Percentiles rank a stretch among this genome's conserved stretches.
These are phyloP conservation scores for Porites divaricata DNA, from an alignment of 92 coral and sea anemone genomes.

Conservation along the genomic window DNA sequence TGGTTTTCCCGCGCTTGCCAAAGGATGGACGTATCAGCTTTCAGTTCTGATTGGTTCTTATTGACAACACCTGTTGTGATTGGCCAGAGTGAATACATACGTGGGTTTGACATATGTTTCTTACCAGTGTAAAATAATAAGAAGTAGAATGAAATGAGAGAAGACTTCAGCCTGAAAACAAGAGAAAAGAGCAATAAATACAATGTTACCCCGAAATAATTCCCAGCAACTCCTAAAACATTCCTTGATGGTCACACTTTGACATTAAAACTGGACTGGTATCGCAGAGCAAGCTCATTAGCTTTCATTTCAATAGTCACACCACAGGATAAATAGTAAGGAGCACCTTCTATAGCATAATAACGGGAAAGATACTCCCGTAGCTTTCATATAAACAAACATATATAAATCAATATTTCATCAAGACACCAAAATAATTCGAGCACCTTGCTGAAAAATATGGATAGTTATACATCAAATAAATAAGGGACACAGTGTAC, in stretches of 20 bases:
- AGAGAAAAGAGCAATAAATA: neutral
- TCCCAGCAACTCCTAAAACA: too few relatives aligned
- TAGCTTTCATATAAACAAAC: too few relatives aligned
- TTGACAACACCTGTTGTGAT: neutral
- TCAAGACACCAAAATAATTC: neutral
- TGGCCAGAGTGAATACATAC: neutral
- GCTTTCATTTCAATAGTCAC: too few relatives aligned
- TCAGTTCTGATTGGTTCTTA: neutral
- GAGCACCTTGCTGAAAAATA: neutral
- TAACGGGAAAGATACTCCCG: too few relatives aligned
- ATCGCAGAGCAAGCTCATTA: too few relatives aligned
- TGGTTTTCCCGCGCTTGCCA: too few relatives aligned
- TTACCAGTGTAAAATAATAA: slow-evolving; percentile 87
- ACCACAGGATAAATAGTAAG: too few relatives aligned
- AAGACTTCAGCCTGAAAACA: slow-evolving; percentile 71
- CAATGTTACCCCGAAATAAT: neutral
- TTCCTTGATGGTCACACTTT: too few relatives aligned
- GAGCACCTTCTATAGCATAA: too few relatives aligned
- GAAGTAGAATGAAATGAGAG: slow-evolving; percentile 73
- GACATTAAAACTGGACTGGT: too few relatives aligned
- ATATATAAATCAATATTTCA: too few relatives aligned
- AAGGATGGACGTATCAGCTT: neutral
- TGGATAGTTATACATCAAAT: too few relatives aligned
- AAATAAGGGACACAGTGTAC: slow-evolving; percentile 20
- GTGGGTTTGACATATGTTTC: slow-evolving; percentile 3